These are phyloP conservation scores for Andricus grossulariae DNA, from an alignment of 1,140 invertebrate species.

Conservation along the genomic window DNA sequence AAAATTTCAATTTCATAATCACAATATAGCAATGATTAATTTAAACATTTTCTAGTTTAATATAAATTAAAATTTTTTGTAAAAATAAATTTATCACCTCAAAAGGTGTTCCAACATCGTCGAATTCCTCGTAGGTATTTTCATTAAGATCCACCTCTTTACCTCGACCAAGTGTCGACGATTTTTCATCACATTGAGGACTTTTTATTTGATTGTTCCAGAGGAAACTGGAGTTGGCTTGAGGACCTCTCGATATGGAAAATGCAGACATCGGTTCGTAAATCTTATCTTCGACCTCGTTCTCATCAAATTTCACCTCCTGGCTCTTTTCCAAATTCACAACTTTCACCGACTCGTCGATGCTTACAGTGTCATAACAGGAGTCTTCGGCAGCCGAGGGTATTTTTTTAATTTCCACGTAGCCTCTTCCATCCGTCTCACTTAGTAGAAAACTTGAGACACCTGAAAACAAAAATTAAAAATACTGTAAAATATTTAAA, in stretches of 20 bases:
- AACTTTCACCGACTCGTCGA: constrained; percentile 43
- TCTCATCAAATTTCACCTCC: constrained; percentile 49
- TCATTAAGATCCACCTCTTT: constrained; percentile 40
- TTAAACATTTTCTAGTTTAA: background rate
- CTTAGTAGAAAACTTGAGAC: constrained; percentile 32
- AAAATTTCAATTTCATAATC: too few species aligned
- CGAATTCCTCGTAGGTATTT: constrained; percentile 34
- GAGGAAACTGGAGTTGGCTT: constrained; percentile 64
- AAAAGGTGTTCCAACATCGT: constrained; percentile 36
- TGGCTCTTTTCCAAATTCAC: constrained; percentile 45
- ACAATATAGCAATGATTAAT: too few species aligned
- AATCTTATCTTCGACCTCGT: constrained; percentile 43
- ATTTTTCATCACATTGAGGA: background rate
- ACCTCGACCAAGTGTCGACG: background rate
- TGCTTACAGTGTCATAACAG: background rate
- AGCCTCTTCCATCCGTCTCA: constrained; percentile 37
- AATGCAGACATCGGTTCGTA: constrained; percentile 46
- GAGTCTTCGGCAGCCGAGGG: constrained; percentile 32
- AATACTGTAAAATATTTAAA: too few species aligned
- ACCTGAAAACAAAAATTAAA: constrained; percentile 12
- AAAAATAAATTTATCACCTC: constrained; percentile 2
- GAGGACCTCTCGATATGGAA: constrained; percentile 40
- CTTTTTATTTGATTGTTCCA: constrained; percentile 57
- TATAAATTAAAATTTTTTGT: background rate
- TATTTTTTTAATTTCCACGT: constrained; percentile 41